Base-by-base conservation (phyloP, 2,113 vertebrate species). In the Pogona vitticeps region DNA sequence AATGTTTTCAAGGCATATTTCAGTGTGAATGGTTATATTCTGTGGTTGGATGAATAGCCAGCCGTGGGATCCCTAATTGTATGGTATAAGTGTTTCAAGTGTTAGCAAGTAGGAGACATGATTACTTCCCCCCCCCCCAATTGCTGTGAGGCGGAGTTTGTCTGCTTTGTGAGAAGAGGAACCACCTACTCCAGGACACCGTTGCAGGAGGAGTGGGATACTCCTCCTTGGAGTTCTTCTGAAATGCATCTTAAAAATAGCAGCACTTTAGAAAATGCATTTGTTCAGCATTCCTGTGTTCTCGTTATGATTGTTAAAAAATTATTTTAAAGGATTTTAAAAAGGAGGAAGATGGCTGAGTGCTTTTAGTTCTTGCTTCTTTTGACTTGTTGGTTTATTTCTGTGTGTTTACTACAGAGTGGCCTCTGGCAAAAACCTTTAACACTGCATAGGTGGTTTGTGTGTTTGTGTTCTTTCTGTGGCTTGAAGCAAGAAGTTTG, bases 201-300 rank as follows among this genome's bases (percentile, higher is more conserved):
- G 4, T n/a, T 40, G 40, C 2, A 5, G 52, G 40, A 76, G 38
- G 10, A 0, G 0, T 9, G 61, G 65, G 83, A 86, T 87, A 88
- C 33, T 85, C 36, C 46, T 76, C 17, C 28, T 0, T 0, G 0
- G 6, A 63, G 28, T 61, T 86, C 21, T 42, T 2, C 52, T 38
- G 52, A 52, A 28, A 21, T 9, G 0, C 8, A 0, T 71, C 36
- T 0, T 0, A 52, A 80, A 52, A n/a, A 1, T 20, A 0, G 12
- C 33, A 2, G 21, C 1, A 2, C 15, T 80, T 76, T n/a, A 56
- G 79, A 61, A 82, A 40, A 52, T 87, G 42, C 0, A 3, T 15
- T 12, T 40, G 33, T 3, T 3, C 56, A 56, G 36, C 46, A 56
- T 10, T 56, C 75, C 63, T 52, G n/a, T 58, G n/a, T 26, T n/a